Conservation (phyloP, 2,888 invertebrate genomes). For the Dicranocentrus wangi region DNA sequence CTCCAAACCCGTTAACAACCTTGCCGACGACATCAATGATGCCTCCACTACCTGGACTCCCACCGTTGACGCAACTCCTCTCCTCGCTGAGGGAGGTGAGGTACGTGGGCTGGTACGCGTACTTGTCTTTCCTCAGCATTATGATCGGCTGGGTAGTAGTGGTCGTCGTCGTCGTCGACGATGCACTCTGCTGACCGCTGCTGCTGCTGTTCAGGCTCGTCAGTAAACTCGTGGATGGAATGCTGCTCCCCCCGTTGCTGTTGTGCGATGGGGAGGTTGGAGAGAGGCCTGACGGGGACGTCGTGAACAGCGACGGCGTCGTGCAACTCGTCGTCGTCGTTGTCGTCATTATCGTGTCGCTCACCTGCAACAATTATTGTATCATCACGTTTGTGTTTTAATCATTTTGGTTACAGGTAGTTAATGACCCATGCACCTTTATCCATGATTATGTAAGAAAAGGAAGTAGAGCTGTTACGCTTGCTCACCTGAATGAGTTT, state of each 20-base stretch:
- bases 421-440: too few species aligned
- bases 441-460: too few species aligned
- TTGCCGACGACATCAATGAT: too few species aligned
- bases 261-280: neutral
- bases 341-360: slow-evolving; percentile 23
- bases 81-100: slow-evolving; percentile 29
- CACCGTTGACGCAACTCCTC: too few species aligned
- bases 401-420: too few species aligned
- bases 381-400: too few species aligned
- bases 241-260: neutral
- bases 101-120: slow-evolving; percentile 30
- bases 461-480: too few species aligned
- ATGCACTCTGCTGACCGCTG: too few species aligned
- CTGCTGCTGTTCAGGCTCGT: neutral
- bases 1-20: neutral
- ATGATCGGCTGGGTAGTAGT: slow-evolving; percentile 19
- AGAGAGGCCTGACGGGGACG: too few species aligned
- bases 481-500: slow-evolving; percentile 87
- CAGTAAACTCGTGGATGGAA: neutral
- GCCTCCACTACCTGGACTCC: too few species aligned
- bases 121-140: slow-evolving; percentile 24
- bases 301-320: neutral
- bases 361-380: slow-evolving; percentile 13
- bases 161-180: too few species aligned
- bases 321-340: neutral